Conservation (phyloP, 2,888 invertebrate species). For the Zhuqinia jingwanae region DNA sequence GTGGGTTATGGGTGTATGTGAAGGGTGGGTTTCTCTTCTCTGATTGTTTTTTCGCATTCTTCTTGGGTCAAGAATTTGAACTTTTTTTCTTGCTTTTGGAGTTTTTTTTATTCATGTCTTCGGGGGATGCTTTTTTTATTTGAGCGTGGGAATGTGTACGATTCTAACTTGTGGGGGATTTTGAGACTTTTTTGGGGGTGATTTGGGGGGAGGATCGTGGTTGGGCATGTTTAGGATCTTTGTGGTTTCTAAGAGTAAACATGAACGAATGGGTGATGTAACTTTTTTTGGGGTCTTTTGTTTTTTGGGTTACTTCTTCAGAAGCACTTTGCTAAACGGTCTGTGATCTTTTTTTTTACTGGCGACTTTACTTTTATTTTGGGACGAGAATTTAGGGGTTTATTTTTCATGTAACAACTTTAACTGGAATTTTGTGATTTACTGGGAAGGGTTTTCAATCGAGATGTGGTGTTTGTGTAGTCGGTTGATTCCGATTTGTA, state of each 20-base stretch:
- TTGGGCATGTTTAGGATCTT: too few species aligned
- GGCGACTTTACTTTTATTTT: background rate
- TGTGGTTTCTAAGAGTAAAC: too few species aligned
- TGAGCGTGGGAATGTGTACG: background rate
- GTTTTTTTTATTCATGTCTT: constrained; percentile 17
- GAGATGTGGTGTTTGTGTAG: too few species aligned
- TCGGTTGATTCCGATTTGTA: too few species aligned
- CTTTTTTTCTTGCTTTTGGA: too few species aligned
- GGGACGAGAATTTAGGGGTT: background rate
- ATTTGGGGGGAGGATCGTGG: too few species aligned
- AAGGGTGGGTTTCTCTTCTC: constrained; percentile 18
- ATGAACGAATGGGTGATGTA: too few species aligned
- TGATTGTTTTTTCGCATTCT: constrained; percentile 48
- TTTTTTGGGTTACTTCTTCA: background rate
- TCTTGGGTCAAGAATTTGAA: constrained; percentile 58
- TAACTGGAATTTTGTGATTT: too few species aligned
- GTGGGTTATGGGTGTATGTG: constrained; percentile 11
- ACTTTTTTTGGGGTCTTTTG: too few species aligned
- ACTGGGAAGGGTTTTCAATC: too few species aligned
- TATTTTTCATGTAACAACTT: background rate
- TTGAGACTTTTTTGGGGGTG: too few species aligned
- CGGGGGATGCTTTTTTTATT: background rate
- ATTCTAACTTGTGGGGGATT: too few species aligned
- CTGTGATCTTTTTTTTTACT: background rate
- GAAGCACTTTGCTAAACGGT: background rate